A percentile compares a stretch with the other conserved stretches of the same genome.
Evolutionary conservation across 2,113 vertebrate genomes (phyloP).

Genomic region (Nesogale talazaci): DNA sequence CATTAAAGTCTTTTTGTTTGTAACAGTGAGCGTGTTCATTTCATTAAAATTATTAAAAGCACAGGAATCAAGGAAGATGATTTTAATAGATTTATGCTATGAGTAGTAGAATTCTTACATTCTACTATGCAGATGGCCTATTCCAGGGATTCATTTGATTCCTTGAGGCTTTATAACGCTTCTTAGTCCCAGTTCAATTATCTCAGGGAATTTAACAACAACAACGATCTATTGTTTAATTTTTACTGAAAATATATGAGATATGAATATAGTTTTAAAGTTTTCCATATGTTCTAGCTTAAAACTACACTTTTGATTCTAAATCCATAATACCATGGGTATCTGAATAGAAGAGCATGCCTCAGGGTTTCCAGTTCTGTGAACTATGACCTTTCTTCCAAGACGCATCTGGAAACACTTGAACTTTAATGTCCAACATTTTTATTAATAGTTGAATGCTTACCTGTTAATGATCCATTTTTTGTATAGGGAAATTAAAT

Average conservation of each 20-base stretch:
- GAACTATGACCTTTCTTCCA: not conserved
- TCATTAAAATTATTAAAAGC: conserved; percentile 69
- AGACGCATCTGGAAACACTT: not conserved
- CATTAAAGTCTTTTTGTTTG: not conserved
- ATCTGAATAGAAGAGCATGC: not conserved
- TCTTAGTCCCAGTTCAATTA: not conserved
- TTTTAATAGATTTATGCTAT: conserved; percentile 72
- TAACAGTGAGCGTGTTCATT: conserved; percentile 26
- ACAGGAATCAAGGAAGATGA: conserved; percentile 57
- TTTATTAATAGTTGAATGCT: not conserved
- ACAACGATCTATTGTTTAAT: not conserved
- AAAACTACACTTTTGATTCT: conserved; percentile 7
- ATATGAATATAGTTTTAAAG: not conserved
- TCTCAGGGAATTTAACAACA: not conserved
- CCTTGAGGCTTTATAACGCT: conserved; percentile 9
- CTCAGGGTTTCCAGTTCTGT: not conserved
- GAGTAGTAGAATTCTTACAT: conserved; percentile 64
- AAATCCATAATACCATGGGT: not conserved
- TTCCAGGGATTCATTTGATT: not conserved
- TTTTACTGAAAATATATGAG: conserved; percentile 17
- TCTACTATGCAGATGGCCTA: not conserved
- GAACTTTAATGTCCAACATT: too few relatives aligned
- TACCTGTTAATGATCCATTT: not conserved
- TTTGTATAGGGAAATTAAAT: not conserved
- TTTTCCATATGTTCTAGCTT: not conserved